phyloP scores from a whole-genome alignment of 2,888 invertebrate species.

The Ornithoptera alexandrae region DNA sequence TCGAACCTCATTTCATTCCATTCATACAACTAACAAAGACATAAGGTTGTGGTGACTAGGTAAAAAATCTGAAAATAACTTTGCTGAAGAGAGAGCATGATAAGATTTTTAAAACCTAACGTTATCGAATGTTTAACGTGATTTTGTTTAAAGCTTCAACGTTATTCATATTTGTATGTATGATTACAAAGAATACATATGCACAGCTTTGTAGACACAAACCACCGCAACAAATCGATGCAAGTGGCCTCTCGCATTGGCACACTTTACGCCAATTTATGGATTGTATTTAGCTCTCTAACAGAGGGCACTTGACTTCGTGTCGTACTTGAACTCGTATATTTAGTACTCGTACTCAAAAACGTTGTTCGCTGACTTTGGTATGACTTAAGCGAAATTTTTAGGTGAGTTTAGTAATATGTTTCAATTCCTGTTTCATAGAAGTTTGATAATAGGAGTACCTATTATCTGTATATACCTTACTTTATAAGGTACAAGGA shows the following conservation, averaged over 20 bases:
- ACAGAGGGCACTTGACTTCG: conserved; percentile 20
- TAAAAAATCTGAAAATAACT: background rate
- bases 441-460: background rate
- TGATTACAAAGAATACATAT: conserved; percentile 1
- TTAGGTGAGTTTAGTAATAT: background rate
- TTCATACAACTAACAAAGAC: background rate
- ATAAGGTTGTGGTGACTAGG: background rate
- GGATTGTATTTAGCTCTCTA: conserved; percentile 24
- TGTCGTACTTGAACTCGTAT: conserved; percentile 19
- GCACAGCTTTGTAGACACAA: background rate
- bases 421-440: background rate
- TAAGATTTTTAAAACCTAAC: conserved; percentile 5
- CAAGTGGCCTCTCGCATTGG: conserved; percentile 24
- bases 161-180: background rate
- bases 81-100: conserved; percentile 3
- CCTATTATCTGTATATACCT: no score
- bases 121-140: background rate
- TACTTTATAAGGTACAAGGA: no score
- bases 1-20: background rate
- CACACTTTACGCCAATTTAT: conserved; percentile 30
- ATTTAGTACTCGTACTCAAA: background rate
- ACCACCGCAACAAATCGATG: conserved; percentile 25
- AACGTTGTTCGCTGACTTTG: background rate
- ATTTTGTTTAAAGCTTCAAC: background rate
- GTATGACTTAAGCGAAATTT: background rate